Base-by-base conservation (phyloP, 2,113 vertebrate species). In the Bos indicus region DNA sequence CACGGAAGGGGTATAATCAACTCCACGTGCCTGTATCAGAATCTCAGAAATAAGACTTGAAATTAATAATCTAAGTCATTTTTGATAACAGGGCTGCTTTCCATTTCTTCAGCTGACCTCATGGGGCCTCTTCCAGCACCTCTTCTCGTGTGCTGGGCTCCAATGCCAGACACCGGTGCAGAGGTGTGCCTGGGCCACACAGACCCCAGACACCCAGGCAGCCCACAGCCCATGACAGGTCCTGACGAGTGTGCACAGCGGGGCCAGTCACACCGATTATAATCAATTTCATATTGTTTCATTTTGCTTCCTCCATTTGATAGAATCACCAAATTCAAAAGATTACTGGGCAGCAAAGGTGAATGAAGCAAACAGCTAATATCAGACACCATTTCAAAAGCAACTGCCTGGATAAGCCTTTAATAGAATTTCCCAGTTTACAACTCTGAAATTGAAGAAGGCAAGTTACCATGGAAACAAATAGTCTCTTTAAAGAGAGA, bases 401-500 rank as follows among this genome's bases (percentile, higher is more conserved):
- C 97, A 86, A 93, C 94, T 88, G 90, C 90, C 95, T 92, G 81
- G 54, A 30, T 96, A 91, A 94, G 87, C 95, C 91, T 97, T 95
- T 98, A 95, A 98, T 96, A 97, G 97, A 97, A 97, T 98, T 97
- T 97, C 92, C 97, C 92, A 96, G 95, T 96, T 97, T 98, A 90
- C 89, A 95, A 91, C 78, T 96, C 90, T 74, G 86, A 97, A 98
- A 86, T 97, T 94, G 95, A 97, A 96, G 86, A 82, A 90, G 86
- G 62, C 96, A 93, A 43, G 98, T 98, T 98, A 86, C 98, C 98
- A 98, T 98, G 98, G 98, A 96, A 97, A 98, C 98, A 86, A 94
- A 96, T 91, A 83, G 78, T 97, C 93, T 91, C 83, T 97, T 96
- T 91, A 93, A 97, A 96, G 88, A 92, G 74, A 97, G 85, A 83